Base-by-base conservation (phyloP, 2,113 vertebrate genomes). In the Sterrhoptilus dennistouni region DNA sequence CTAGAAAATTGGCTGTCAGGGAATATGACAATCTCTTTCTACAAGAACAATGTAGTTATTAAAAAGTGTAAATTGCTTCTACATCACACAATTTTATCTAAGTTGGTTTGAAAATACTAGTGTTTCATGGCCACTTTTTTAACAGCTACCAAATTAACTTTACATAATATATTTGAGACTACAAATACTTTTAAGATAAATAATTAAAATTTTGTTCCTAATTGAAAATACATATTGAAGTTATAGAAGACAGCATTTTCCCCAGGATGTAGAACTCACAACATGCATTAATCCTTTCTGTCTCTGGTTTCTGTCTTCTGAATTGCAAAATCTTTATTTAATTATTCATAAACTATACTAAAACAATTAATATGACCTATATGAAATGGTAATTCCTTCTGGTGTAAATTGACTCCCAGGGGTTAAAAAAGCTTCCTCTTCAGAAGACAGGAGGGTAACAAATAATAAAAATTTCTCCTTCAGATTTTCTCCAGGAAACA, bases 1-100 rank as follows among this genome's bases (percentile, higher is more conserved):
- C n/a, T 60, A 96, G 90, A 96, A 96, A 97, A 97, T 95, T 97
- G 89, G 77, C 79, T 98, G 96, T 97, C 97, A 96, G 76, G 87
- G 93, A 97, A 93, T 89, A 95, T 71, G 97, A 96, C 96, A 96
- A 97, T 97, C 84, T 96, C 89, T 95, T 96, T 97, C 87, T 94
- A 83, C 61, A 92, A 97, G 92, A 98, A 98, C 96, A 98, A 97
- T 98, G 95, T 88, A 91, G 85, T 98, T 97, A 98, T 97, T 98
- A 97, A 96, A 98, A 97, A 96, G 91, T 97, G 87, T 97, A 98
- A 98, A 98, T 98, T 98, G 95, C 88, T 97, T 78, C 95, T 95
- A 89, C 92, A 97, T 96, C 94, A 83, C 44, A 70, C 27, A 91
- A 44, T 96, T 97, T 95, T 95, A 95, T 93, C 89, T 66, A 83